Evolutionary conservation across 2,797 vertebrate species (phyloP), one percentile per base, ranked within the genome.

Genomic region (Chaunax sp.): DNA sequence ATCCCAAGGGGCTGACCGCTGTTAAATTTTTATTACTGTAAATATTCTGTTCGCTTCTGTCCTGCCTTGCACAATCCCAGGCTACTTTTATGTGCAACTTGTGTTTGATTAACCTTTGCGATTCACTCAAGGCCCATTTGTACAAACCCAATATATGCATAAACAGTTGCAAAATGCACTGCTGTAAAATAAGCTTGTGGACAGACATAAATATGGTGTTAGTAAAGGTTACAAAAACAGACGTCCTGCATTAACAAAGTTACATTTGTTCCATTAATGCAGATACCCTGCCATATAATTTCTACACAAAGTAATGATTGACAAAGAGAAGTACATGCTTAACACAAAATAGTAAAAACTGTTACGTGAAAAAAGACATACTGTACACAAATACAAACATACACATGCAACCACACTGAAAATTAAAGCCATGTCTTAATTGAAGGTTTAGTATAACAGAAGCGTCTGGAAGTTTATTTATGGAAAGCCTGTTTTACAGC

Each of bases 21-120:
- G 85, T 91, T 91, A 93, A 91, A 86, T 92, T 92, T n/a, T 93
- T 93, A 93, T 91, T 90, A 91, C 86, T 84, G 88, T 90, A 91
- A 92, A 93, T 90, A 90, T 77, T 87, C 87, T 57, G 67, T 86
- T 83, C 77, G 68, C 85, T 87, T 84, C 79, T 90, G 86, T 83
- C 78, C 84, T 84, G 83, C 87, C 87, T 86, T 78, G 64, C 84
- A 87, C 82, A 67, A 75, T 73, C 83, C 75, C 66, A 55, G 57
- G 69, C 77, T 74, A 76, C 87, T 87, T 91, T 90, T 86, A 92
- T 89, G 86, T 83, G 72, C 28, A 9, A 71, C 78, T 77, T 68
- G 62, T 86, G 85, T 92, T 91, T 91, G 90, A 91, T 89, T 92
- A 92, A 92, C 87, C 85, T 70, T 59, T 18, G 69, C 38, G 68